These are phyloP conservation scores for Argya squamiceps DNA, from an alignment of 2,797 vertebrate genomes.

Conservation along the genomic window DNA sequence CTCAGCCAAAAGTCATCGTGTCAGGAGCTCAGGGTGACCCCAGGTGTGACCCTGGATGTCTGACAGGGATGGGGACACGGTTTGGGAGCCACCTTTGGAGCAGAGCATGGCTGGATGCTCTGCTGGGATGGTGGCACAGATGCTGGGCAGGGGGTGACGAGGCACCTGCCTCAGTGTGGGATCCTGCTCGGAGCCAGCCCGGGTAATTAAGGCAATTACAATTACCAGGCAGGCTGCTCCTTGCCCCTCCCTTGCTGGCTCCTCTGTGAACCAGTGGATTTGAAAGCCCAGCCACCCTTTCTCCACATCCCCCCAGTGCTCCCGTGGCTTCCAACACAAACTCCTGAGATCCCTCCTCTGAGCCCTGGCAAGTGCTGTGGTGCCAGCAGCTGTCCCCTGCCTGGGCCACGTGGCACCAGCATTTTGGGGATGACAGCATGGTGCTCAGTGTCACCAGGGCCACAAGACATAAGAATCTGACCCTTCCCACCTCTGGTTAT, in stretches of 20 bases:
- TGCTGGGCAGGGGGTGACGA: rapidly evolving
- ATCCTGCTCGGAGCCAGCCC: neutral
- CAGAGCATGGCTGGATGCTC: neutral
- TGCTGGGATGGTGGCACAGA: neutral
- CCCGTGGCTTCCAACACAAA: neutral
- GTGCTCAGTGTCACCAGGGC: neutral
- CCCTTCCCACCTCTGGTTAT: neutral
- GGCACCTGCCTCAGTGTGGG: neutral
- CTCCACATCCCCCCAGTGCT: neutral
- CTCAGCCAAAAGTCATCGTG: rapidly evolving
- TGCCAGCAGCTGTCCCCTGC: neutral
- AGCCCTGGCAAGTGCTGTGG: neutral
- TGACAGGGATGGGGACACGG: neutral
- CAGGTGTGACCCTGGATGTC: neutral
- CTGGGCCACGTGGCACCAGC: neutral
- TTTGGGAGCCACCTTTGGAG: neutral
- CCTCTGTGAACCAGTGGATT: neutral
- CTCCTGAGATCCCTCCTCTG: neutral
- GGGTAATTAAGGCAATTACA: conserved; percentile 5
- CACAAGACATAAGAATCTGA: neutral
- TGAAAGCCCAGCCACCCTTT: neutral
- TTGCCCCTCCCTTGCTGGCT: neutral
- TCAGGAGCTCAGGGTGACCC: neutral
- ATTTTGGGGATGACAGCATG: neutral
- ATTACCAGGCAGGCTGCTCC: neutral